Base-by-base conservation (phyloP, 2,888 invertebrate genomes). In the Craniophora ligustri region DNA sequence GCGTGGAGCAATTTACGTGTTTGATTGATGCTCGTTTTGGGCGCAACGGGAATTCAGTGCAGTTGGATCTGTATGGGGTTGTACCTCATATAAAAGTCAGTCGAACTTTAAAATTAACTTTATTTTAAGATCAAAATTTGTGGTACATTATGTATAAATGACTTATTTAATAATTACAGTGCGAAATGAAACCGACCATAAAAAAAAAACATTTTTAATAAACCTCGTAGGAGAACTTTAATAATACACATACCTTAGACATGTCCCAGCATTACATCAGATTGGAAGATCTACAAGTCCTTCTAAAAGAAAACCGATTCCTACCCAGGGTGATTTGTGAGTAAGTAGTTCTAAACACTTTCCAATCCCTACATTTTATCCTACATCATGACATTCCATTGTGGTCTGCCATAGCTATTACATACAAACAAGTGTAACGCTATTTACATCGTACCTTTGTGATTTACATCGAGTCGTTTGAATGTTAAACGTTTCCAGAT, bases 361-460 rank as follows among this genome's bases (percentile, higher is more conserved):
- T 26, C 26, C 26, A 1, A 47, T 53, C 30, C 56, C 46, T 42
- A 57, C 38, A 28, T 30, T 1, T 0, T 11, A 5, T 67, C 49
- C 28, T 40, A 65, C 48, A 2, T 58, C 69, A 50, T 3, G 26
- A 2, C 19, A 28, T 16, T 14, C 4, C 39, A 32, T 44, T 57
- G 66, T 53, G 63, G 53, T 79, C 66, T 70, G 76, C 73, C 59
- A 5, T 72, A 65, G 71, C 78, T 73, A 82, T 82, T 75, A 74
- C 77, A 63, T 64, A 69, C 78, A 85, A 85, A 86, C 85, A 82
- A 80, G 67, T 84, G 85, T 84, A 84, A 82, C 78, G 60, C 59
- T 79, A 81, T 87, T 88, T 86, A 89, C 87, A 87, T 75, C 76
- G 71, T 68, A 79, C 87, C 87, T 88, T 89, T 88, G 88, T 88